Conservation (phyloP, 2,113 vertebrate species). For the Furnarius figulus region DNA sequence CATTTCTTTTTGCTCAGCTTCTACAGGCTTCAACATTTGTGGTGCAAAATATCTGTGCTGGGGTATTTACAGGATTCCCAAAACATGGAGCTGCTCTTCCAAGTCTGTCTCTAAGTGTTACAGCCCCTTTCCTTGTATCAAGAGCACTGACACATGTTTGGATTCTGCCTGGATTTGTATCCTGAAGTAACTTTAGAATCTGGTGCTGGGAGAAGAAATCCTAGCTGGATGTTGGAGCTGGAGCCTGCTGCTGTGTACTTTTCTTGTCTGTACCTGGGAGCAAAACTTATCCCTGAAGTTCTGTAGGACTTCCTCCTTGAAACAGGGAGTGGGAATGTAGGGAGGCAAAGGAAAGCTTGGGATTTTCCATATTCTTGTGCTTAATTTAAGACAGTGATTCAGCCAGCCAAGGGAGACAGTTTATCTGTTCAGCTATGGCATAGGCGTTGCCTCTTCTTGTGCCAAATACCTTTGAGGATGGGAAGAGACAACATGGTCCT, state of each 20-base stretch:
- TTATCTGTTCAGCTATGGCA: slow-evolving; percentile 17
- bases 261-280: background rate
- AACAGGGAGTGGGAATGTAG: background rate
- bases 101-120: fast-evolving
- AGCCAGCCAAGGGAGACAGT: background rate
- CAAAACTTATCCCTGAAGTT: background rate
- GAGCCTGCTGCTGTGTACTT: fast-evolving
- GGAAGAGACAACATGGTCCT: background rate
- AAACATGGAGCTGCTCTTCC: background rate
- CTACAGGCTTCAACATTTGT: background rate
- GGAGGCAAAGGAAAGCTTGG: background rate
- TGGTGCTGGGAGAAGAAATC: background rate
- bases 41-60: background rate
- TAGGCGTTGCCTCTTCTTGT: slow-evolving; percentile 15
- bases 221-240: background rate
- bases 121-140: background rate
- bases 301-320: background rate
- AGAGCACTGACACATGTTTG: background rate
- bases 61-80: background rate
- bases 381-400: slow-evolving; percentile 15
- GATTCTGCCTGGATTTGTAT: background rate
- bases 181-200: background rate
- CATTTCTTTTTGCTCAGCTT: background rate
- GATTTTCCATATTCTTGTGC: slow-evolving; percentile 24
- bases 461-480: slow-evolving; percentile 29